phyloP scores from a whole-genome alignment of 2,888 invertebrate species.

The Priocnemis perturbator region DNA sequence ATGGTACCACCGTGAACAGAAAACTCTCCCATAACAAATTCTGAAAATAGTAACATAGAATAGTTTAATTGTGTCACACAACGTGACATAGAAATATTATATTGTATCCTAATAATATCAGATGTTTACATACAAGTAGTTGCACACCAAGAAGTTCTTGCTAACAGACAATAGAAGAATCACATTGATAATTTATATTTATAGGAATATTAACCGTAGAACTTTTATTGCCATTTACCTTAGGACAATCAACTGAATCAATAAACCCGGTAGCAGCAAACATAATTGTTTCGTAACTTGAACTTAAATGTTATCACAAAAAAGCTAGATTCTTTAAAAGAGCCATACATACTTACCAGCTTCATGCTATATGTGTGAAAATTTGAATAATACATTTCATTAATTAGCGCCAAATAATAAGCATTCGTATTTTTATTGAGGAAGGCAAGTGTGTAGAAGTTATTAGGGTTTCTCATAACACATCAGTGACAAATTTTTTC shows the following conservation, averaged over 20 bases:
- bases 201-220: neutral
- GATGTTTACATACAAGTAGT: too few relatives aligned
- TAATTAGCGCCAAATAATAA: conserved; percentile 1
- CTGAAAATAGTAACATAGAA: conserved; percentile 44
- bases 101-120: too few relatives aligned
- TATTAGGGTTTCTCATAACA: neutral
- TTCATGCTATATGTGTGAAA: conserved; percentile 33
- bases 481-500: too few relatives aligned
- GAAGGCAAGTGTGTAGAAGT: conserved; percentile 10
- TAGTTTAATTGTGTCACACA: neutral
- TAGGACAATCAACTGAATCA: conserved; percentile 9
- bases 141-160: neutral
- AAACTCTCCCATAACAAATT: conserved; percentile 33
- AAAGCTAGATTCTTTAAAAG: conserved; percentile 39
- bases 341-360: conserved; percentile 51
- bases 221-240: neutral
- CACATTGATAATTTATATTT: neutral
- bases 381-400: conserved; percentile 21
- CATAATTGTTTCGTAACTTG: conserved; percentile 3
- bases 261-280: conserved; percentile 42
- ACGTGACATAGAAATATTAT: too few relatives aligned
- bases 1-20: conserved; percentile 47
- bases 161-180: neutral
- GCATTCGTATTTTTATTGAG: conserved; percentile 1
- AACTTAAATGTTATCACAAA: conserved; percentile 17